phyloP scores from a whole-genome alignment of 2,797 vertebrate species.

The Pantherophis vulpinus region DNA sequence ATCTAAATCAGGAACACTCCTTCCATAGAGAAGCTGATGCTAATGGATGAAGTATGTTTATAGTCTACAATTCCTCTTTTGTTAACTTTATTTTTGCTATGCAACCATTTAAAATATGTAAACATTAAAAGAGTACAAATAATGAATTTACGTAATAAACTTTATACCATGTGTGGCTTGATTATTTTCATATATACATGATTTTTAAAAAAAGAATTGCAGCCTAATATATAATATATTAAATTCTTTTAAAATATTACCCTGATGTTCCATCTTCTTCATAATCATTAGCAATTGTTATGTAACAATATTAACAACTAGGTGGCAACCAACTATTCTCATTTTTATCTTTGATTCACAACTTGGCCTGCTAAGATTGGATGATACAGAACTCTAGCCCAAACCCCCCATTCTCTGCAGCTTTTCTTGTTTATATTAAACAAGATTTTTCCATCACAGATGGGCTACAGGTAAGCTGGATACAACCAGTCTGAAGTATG shows the following conservation, averaged over 20 bases:
- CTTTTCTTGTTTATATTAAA: conserved; percentile 15
- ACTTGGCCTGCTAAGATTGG: not conserved
- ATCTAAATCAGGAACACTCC: not conserved
- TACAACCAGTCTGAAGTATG: not conserved
- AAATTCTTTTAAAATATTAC: not conserved
- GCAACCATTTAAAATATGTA: not conserved
- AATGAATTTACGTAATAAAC: conserved; percentile 2
- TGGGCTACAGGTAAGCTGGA: conserved; percentile 3
- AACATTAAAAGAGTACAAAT: not conserved
- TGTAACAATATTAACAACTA: not conserved
- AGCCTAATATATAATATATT: not conserved
- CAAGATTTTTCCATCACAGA: not conserved
- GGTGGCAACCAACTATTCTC: not conserved
- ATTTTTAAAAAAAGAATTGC: not conserved
- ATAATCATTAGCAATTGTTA: not conserved
- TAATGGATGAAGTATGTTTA: not conserved
- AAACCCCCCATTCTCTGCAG: conserved; percentile 6
- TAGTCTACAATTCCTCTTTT: not conserved
- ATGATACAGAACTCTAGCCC: not conserved
- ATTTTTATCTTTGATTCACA: not conserved
- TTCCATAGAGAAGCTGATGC: not conserved
- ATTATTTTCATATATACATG: conserved; percentile 1
- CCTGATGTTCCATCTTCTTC: not conserved
- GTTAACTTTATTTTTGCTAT: not conserved
- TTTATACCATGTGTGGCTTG: not conserved